Evolutionary conservation across 2,888 invertebrate species (phyloP), one percentile per base, ranked within the genome.

Genomic region (Hipparchia sbordonii): DNA sequence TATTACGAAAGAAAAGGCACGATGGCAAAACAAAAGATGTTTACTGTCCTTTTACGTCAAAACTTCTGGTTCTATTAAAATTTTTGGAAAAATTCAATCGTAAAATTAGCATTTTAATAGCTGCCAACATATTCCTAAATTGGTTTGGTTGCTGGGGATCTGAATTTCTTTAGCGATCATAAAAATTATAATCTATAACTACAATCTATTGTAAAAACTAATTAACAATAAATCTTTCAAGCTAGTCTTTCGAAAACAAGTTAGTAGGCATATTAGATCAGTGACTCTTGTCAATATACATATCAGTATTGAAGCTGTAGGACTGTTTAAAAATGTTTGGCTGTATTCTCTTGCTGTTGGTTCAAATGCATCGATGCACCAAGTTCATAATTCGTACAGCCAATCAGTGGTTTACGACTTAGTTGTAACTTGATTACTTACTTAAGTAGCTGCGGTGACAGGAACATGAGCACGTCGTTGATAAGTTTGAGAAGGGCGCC

Each of bases 361-460:
- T 39, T 39, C 5, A 39, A 39, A 39, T 39, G 39, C 39, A 39
- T 39, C 5, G 39, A 39, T 39, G 39, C 39, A 39, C 1, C 39
- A 39, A 39, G 39, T 4, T 39, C 39, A 39, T 39, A 2, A 39
- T 39, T 1, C 2, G 1, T 39, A 1, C 39, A 39, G 39, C 5
- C 39, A 39, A 39, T 39, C 39, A 39, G 39, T 4, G 5, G 39
- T 39, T 23, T 23, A 23, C 0, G 23, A 48, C 6, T 13, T 7
- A 13, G 52, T 52, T 5, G 10, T 12, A 12, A 52, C 52, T 69
- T 7, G 8, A 48, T 39, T 39, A 83, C 87, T 95, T 93, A 98
- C 98, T 95, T 96, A 75, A 98, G 95, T 81, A 99, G 94, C 89
- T 98, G 96, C 0, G 99, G 99, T 80, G 97, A 98, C 60, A 97